These are phyloP conservation scores for Boloria euphrosyne DNA, from an alignment of 2,888 invertebrate genomes.

Conservation along the genomic window DNA sequence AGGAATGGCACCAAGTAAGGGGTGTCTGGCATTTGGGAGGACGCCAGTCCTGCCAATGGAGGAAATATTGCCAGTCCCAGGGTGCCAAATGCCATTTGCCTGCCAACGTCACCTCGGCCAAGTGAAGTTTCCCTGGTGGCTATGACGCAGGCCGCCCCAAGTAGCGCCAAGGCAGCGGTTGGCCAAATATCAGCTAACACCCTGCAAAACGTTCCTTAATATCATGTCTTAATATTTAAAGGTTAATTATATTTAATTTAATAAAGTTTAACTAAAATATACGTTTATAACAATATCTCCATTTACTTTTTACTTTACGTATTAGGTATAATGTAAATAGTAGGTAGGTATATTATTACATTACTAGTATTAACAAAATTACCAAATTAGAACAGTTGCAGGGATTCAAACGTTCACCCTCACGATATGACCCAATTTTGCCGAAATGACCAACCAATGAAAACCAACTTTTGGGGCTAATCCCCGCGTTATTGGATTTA, in stretches of 20 bases:
- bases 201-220: constrained; percentile 52
- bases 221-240: neutral
- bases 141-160: constrained; percentile 90
- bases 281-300: too few species aligned
- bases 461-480: neutral
- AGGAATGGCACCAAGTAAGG: constrained; percentile 82
- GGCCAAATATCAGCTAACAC: constrained; percentile 89
- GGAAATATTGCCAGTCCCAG: constrained; percentile 88
- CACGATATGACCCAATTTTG: constrained; percentile 5
- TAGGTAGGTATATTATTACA: too few species aligned
- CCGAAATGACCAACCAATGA: constrained; percentile 1
- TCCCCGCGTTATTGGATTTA: neutral
- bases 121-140: constrained; percentile 91
- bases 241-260: too few species aligned
- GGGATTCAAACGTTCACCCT: constrained; percentile 9
- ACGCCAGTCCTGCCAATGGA: constrained; percentile 79
- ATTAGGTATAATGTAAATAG: too few species aligned
- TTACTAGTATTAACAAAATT: too few species aligned
- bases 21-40: constrained; percentile 61
- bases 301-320: too few species aligned
- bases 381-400: neutral
- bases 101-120: constrained; percentile 90
- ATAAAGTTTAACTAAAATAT: too few species aligned
- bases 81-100: constrained; percentile 89
- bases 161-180: constrained; percentile 86